Percentiles rank a stretch among this genome's conserved stretches.
phyloP scores from a whole-genome alignment of 2,888 invertebrate species.

The Melanotus villosus region DNA sequence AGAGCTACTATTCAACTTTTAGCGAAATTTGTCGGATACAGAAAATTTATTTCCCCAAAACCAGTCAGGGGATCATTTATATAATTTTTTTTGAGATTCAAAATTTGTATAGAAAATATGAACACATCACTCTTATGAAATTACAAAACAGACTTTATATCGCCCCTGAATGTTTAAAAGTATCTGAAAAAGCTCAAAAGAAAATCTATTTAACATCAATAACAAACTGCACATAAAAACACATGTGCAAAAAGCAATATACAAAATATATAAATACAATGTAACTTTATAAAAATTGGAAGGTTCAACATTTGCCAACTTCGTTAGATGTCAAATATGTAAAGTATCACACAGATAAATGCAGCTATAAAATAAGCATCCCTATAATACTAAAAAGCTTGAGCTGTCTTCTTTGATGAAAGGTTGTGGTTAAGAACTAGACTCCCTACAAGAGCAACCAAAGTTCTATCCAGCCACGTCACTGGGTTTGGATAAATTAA shows the following conservation, averaged over 20 bases:
- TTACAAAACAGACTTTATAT: too few species aligned
- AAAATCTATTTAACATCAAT: too few species aligned
- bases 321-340: constrained; percentile 31
- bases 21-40: too few species aligned
- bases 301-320: background rate
- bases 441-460: constrained; percentile 86
- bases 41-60: too few species aligned
- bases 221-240: background rate
- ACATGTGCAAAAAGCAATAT: background rate
- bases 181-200: too few species aligned
- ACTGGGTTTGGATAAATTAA: constrained; percentile 89
- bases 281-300: background rate
- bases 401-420: constrained; percentile 54
- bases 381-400: constrained; percentile 40
- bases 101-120: too few species aligned
- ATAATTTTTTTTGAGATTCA: too few species aligned
- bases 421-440: constrained; percentile 72
- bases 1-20: too few species aligned
- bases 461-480: constrained; percentile 92
- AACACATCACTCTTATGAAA: too few species aligned
- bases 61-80: too few species aligned
- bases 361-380: constrained; percentile 34
- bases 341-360: constrained; percentile 39
- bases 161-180: too few species aligned
- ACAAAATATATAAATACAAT: background rate